Conservation (phyloP, 1,140 invertebrate species). For the Myzus persicae region DNA sequence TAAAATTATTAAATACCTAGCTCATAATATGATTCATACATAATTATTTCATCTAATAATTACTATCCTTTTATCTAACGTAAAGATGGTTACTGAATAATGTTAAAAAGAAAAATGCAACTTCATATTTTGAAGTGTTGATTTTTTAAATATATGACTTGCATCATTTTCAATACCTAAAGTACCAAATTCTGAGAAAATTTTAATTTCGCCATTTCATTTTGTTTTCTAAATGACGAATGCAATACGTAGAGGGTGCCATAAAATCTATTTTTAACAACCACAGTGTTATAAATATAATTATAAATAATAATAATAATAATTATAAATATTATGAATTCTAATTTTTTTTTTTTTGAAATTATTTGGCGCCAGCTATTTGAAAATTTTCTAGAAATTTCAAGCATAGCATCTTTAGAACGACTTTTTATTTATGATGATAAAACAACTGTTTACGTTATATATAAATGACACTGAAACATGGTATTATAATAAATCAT, state of each 20-base stretch:
- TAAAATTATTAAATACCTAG: no score
- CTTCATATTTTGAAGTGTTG: not conserved
- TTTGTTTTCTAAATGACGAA: not conserved
- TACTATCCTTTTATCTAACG: no score
- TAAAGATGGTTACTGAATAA: not conserved
- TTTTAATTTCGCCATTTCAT: accelerated
- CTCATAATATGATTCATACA: not conserved
- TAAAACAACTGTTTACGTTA: not conserved
- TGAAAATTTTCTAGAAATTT: not conserved
- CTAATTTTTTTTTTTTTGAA: not conserved
- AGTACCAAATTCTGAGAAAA: not conserved
- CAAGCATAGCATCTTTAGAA: not conserved
- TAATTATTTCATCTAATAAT: not conserved
- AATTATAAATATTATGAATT: not conserved
- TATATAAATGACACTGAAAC: not conserved
- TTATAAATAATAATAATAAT: no score
- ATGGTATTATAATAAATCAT: not conserved
- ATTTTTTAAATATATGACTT: not conserved
- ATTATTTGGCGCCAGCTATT: not conserved
- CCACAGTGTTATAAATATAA: no score
- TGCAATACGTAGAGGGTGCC: accelerated
- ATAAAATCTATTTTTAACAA: not conserved
- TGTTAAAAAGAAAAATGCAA: not conserved
- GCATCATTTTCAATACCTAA: not conserved
- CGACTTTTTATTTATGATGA: not conserved